These are phyloP conservation scores for Harpalus rufipes DNA, from an alignment of 2,888 invertebrate species.

Conservation along the genomic window DNA sequence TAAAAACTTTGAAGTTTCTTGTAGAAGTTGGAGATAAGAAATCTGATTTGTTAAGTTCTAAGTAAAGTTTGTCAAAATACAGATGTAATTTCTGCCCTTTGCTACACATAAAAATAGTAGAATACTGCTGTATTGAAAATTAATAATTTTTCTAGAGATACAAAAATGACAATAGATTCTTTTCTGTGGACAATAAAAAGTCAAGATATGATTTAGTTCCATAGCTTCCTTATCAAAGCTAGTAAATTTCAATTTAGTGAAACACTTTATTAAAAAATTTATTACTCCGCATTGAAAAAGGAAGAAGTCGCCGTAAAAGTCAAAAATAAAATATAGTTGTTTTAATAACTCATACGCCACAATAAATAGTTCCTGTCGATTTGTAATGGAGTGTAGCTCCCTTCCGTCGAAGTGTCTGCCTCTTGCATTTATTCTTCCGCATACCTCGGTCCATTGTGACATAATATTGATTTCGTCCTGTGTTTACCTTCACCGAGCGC, in stretches of 20 bases:
- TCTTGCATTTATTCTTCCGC: constrained; percentile 31
- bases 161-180: background rate
- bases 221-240: background rate
- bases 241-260: constrained; percentile 14
- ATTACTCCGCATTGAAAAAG: constrained; percentile 11
- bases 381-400: background rate
- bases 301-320: constrained; percentile 17
- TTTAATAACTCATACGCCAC: constrained; percentile 39
- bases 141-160: background rate
- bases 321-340: constrained; percentile 40
- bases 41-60: too few relatives aligned
- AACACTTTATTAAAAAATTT: constrained; percentile 37
- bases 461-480: constrained; percentile 41
- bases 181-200: background rate
- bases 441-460: constrained; percentile 36
- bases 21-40: too few relatives aligned
- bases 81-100: too few relatives aligned
- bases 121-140: too few relatives aligned
- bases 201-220: background rate
- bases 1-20: too few relatives aligned
- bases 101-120: too few relatives aligned
- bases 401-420: background rate
- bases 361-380: constrained; percentile 39
- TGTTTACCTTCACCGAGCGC: constrained; percentile 43
- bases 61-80: too few relatives aligned